Conservation (phyloP, 37 sponge, comb jelly and placozoan genomes). For the Ianthella basta region DNA sequence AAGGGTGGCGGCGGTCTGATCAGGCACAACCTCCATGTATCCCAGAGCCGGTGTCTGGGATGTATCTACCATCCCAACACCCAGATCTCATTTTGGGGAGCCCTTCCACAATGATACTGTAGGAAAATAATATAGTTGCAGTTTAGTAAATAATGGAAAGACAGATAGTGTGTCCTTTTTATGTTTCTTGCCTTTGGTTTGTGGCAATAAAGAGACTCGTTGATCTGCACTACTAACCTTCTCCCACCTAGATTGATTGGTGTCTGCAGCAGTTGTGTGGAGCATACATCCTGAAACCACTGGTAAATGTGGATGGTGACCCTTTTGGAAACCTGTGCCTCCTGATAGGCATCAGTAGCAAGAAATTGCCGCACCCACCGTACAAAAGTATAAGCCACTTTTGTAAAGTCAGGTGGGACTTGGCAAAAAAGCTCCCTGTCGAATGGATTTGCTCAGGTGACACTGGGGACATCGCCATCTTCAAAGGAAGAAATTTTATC, state of each 20-base stretch:
- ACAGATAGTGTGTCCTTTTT: no score
- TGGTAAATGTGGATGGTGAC: conserved; percentile 52
- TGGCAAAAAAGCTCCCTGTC: conserved; percentile 48
- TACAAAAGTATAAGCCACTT: conserved; percentile 44
- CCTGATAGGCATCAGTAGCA: conserved; percentile 32
- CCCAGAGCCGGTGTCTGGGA: conserved; percentile 37
- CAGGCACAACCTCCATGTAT: conserved; percentile 59
- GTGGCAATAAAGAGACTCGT: conserved; percentile 56
- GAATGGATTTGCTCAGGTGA: background rate
- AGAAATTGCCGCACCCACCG: conserved; percentile 32
- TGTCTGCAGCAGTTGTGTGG: conserved; percentile 24
- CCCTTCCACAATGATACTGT: conserved; percentile 52
- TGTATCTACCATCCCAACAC: conserved; percentile 63
- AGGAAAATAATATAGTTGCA: background rate
- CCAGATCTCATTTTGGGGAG: conserved; percentile 43
- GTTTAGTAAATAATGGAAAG: no score
- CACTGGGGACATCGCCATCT: background rate
- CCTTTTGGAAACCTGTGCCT: background rate
- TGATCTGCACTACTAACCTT: conserved; percentile 47
- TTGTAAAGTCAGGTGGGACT: conserved; percentile 41
- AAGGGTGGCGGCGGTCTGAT: conserved; percentile 56
- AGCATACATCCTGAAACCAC: conserved; percentile 54
- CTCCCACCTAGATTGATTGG: conserved; percentile 43
- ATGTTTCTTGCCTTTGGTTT: conserved; percentile 49
- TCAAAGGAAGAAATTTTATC: background rate